Conservation (phyloP, 2,113 vertebrate genomes). For the Arizona elegans region DNA sequence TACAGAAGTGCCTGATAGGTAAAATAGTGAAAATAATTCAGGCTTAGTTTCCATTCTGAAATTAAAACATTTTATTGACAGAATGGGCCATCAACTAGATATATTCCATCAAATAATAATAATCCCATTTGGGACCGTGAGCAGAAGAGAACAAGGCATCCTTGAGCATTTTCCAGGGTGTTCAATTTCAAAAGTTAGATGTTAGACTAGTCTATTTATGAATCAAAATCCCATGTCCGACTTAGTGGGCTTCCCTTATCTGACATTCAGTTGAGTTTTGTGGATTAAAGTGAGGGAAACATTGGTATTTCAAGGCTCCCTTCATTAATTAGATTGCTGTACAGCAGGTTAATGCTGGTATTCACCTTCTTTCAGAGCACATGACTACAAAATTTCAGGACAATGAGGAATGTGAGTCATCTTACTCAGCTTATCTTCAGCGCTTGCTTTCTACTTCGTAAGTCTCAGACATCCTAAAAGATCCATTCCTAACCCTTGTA, state of each 20-base stretch:
- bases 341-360: background rate
- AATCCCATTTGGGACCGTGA: background rate
- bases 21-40: background rate
- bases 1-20: background rate
- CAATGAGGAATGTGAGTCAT: background rate
- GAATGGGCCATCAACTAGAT: background rate
- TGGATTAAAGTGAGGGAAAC: background rate
- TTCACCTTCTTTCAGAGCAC: slow-evolving; percentile 1
- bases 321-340: background rate
- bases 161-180: background rate
- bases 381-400: background rate
- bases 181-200: background rate
- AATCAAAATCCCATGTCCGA: background rate
- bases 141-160: background rate
- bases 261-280: background rate
- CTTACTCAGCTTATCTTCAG: background rate
- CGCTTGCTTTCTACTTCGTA: slow-evolving; percentile 1
- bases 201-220: background rate
- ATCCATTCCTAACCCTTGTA: background rate
- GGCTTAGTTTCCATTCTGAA: background rate
- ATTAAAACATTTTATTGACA: background rate
- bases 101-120: background rate
- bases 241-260: background rate
- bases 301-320: background rate
- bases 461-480: background rate